Evolutionary conservation across 1,140 invertebrate species (phyloP), one percentile per base, ranked within the genome.

Genomic region (Mya arenaria): DNA sequence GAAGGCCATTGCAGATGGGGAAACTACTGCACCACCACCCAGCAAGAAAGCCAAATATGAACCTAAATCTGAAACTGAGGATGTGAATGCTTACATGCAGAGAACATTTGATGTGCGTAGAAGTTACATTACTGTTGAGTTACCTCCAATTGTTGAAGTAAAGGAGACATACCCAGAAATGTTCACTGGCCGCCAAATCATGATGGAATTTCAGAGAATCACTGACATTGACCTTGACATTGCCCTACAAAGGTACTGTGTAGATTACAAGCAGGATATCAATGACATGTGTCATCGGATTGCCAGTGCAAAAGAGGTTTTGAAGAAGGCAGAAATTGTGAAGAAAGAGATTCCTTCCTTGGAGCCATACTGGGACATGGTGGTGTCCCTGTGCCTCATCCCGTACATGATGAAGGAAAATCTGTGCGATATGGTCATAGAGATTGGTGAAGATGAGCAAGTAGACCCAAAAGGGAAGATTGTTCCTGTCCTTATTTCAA

Each of bases 331-430:
- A 17, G 89, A 90, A 23, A 56, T 81, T 13, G 87, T 89, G 10
- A 90, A 90, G 69, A 86, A 89, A 58, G 89, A 91, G 37, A 90
- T 89, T 56, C 84, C 85, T 48, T 85, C 89, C 4, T 65, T 91
- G 32, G 85, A 87, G 71, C 90, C 90, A 69, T 91, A 91, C 75
- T 91, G 90, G 90, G 90, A 91, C 62, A 91, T 91, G 90, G 89
- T 91, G 13, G 89, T 89, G 5, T 90, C 89, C 10, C 82, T 91
- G 34, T 91, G 89, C 80, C 82, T 91, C 4, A 74, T 91, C 10
- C 90, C 90, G 0, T 82, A 89, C 39, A 85, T 90, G 32, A 85
- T 90, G 69, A 82, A 87, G 25, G 90, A 91, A 65, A 90, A 91
- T 36, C 84, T 91, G 68, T 87, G 88, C 52, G 90, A 91, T 79